Percentiles rank a stretch among this genome's conserved stretches.
Conservation (phyloP, 2,888 invertebrate genomes). For the Tipula lateralis region DNA sequence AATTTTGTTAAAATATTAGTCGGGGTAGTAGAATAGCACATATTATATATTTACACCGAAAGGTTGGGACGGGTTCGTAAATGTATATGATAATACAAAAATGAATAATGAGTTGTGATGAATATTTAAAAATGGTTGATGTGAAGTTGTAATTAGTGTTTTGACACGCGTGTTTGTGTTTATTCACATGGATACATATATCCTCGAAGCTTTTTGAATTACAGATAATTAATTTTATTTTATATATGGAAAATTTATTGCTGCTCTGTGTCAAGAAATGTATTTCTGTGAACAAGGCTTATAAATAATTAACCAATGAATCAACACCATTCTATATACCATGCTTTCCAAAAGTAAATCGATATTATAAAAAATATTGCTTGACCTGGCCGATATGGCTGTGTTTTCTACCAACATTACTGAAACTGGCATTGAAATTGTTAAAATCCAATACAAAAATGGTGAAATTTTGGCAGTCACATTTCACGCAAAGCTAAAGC, state of each 20-base stretch:
- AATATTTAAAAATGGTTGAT: slow-evolving; percentile 15
- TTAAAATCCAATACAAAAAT: no score
- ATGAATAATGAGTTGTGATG: background rate
- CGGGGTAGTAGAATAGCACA: background rate
- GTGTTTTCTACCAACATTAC: no score
- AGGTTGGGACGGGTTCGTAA: background rate
- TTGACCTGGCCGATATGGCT: no score
- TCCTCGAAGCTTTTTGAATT: background rate
- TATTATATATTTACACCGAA: background rate
- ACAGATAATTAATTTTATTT: background rate
- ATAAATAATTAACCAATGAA: background rate
- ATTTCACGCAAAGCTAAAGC: no score
- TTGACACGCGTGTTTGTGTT: background rate
- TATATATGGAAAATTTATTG: background rate
- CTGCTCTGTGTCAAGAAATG: background rate
- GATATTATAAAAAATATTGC: no score
- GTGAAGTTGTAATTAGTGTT: background rate
- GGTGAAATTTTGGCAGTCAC: no score
- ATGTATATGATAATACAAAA: background rate
- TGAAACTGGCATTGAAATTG: no score
- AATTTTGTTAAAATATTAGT: background rate
- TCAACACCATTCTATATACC: background rate
- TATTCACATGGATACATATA: background rate
- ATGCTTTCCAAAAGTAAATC: no score
- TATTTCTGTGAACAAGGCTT: background rate